These are phyloP conservation scores for Campylomormyrus numenius DNA, from an alignment of 2,113 vertebrate species.

Conservation along the genomic window DNA sequence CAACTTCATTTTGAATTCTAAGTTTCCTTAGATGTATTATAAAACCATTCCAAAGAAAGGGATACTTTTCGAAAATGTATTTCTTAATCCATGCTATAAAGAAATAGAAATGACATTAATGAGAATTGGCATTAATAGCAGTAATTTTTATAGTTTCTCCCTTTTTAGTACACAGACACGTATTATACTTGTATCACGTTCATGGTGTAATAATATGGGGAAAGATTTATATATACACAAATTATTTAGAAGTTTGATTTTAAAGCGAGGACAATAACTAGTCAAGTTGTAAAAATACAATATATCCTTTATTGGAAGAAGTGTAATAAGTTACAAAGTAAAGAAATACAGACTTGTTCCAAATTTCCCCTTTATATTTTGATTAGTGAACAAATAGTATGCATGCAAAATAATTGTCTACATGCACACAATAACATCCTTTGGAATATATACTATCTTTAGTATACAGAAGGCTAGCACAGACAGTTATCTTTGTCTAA, in stretches of 20 bases:
- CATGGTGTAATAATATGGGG: background rate
- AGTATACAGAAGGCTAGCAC: constrained; percentile 15
- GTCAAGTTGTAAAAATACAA: constrained; percentile 39
- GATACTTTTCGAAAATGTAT: background rate
- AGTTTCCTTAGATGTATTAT: background rate
- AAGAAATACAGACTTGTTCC: constrained; percentile 38
- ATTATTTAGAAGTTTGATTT: background rate
- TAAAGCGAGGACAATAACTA: background rate
- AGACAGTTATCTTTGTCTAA: background rate
- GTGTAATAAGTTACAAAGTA: constrained; percentile 49
- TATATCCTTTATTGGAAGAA: constrained; percentile 46
- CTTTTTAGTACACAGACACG: background rate
- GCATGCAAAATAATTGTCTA: constrained; percentile 37
- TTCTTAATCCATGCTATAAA: background rate
- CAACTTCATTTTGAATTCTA: background rate
- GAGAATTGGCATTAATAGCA: background rate
- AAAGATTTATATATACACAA: background rate
- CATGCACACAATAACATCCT: background rate
- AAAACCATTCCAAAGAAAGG: background rate
- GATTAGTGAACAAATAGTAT: constrained; percentile 27
- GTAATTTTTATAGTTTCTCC: background rate
- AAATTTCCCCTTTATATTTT: constrained; percentile 23
- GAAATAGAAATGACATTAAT: background rate
- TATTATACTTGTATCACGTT: background rate
- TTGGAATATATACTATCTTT: background rate